A percentile compares a stretch with the other conserved stretches of the same genome.
Evolutionary conservation across 2,113 vertebrate species (phyloP).

Genomic region (Odocoileus hemionus): DNA sequence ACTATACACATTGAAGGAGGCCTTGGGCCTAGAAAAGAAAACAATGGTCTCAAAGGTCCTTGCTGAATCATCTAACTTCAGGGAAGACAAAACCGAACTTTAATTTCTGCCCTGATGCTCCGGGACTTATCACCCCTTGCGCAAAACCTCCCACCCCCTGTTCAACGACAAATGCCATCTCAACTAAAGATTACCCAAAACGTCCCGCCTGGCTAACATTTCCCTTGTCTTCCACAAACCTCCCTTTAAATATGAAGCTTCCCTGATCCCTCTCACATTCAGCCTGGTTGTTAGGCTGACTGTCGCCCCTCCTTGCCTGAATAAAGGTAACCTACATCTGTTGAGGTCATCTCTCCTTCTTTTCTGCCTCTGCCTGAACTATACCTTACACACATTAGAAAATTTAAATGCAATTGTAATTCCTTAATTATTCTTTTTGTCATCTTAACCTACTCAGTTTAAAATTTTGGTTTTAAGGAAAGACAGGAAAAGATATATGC

Average conservation of each 20-base stretch:
- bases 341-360: background rate
- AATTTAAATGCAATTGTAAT: background rate
- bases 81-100: background rate
- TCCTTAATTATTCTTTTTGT: background rate
- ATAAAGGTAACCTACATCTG: background rate
- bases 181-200: background rate
- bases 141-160: background rate
- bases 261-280: background rate
- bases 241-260: background rate
- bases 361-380: background rate
- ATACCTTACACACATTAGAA: background rate
- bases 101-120: background rate
- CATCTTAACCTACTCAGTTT: background rate
- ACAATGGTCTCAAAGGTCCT: background rate
- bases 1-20: background rate
- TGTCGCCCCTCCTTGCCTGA: background rate
- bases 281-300: background rate
- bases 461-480: background rate
- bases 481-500: background rate
- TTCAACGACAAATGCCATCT: background rate
- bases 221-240: background rate
- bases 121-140: background rate
- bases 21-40: background rate
- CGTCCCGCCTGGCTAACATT: background rate
- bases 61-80: background rate